These are phyloP conservation scores for Pongo abelii DNA, from an alignment of 2,113 vertebrate species.

Conservation along the genomic window DNA sequence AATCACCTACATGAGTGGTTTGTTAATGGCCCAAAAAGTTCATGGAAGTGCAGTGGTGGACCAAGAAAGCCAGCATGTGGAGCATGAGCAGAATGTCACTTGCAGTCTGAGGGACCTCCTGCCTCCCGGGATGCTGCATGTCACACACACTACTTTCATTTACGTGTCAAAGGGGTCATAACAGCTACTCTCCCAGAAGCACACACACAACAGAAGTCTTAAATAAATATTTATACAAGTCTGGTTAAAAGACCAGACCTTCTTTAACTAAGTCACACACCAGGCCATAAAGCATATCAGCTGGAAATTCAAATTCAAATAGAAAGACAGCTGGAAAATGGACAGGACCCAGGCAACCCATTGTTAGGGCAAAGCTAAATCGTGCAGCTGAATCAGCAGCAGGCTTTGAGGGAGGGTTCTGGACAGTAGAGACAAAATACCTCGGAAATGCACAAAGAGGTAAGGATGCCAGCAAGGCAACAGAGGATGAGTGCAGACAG, in stretches of 20 bases:
- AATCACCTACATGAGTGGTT: not conserved
- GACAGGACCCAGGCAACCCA: constrained; percentile 50
- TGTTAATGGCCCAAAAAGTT: not conserved
- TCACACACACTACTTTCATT: constrained; percentile 18
- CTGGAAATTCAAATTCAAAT: constrained; percentile 71
- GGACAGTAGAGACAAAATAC: constrained; percentile 43
- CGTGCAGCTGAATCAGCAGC: constrained; percentile 67
- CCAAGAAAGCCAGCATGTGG: not conserved
- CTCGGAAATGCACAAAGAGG: not conserved
- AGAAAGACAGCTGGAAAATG: constrained; percentile 77
- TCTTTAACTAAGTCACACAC: constrained; percentile 45
- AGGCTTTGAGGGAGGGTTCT: not conserved
- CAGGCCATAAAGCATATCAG: constrained; percentile 41
- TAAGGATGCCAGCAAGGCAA: not conserved
- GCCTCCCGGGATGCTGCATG: not conserved
- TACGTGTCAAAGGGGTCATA: not conserved
- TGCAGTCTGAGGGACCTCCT: too few species aligned
- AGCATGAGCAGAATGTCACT: not conserved
- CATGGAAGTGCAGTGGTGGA: too few species aligned
- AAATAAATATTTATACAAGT: constrained; percentile 72
- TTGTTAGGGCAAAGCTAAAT: constrained; percentile 60
- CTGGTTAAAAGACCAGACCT: constrained; percentile 51
- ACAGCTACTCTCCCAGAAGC: constrained; percentile 6
- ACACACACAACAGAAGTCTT: constrained; percentile 47
- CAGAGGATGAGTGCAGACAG: not conserved